phyloP scores from a whole-genome alignment of 2,113 vertebrate genomes.

The Phyllostomus discolor region DNA sequence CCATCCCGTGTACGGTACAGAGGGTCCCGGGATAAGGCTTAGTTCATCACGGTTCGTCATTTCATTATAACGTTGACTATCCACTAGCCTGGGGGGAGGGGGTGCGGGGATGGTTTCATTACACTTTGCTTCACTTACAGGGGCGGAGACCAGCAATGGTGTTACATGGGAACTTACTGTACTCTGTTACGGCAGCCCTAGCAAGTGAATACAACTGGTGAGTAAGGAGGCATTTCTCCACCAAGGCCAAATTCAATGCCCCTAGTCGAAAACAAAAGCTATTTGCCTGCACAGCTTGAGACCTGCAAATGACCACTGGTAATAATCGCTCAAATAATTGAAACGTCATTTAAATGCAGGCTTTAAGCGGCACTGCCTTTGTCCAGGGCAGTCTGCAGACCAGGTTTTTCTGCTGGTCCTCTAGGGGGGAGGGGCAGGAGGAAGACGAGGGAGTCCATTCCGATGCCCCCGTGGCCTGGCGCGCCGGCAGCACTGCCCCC shows the following conservation, averaged over 20 bases:
- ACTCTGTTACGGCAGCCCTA: not conserved
- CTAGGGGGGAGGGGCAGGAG: rapidly evolving
- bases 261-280: not conserved
- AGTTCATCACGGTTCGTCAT: not conserved
- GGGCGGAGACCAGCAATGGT: not conserved
- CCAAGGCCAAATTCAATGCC: not conserved
- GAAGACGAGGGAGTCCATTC: not conserved
- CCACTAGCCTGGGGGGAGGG: not conserved
- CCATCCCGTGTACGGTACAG: not conserved
- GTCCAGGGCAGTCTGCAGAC: not conserved
- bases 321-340: no score
- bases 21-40: not conserved
- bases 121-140: not conserved
- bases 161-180: not conserved
- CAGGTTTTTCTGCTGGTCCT: not conserved
- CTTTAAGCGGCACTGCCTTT: not conserved
- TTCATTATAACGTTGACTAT: not conserved
- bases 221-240: not conserved
- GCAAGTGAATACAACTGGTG: not conserved
- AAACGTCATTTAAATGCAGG: not conserved
- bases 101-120: not conserved
- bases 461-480: not conserved
- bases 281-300: not conserved
- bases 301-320: not conserved
- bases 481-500: not conserved